These are phyloP conservation scores for Dendrocopos noguchii DNA, from an alignment of 2,113 vertebrate genomes.

Conservation along the genomic window DNA sequence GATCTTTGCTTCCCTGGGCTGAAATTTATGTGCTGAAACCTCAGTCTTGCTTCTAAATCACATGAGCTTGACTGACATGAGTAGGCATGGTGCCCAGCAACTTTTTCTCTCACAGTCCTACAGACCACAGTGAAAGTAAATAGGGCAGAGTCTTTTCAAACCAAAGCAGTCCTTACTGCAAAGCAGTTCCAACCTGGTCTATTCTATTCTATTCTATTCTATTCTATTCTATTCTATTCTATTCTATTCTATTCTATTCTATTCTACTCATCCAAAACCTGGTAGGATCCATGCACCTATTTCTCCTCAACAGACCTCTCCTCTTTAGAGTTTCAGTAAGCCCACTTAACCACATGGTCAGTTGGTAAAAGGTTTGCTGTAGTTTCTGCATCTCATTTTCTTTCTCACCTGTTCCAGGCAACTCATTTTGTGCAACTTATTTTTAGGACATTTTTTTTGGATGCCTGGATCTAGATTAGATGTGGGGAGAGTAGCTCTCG, in stretches of 20 bases:
- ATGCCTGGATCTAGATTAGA: not conserved
- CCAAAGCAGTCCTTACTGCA: not conserved
- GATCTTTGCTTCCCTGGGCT: not conserved
- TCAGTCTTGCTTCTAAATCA: not conserved
- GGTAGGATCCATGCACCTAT: not conserved
- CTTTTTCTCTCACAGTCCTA: not conserved
- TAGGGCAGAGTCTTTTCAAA: not conserved
- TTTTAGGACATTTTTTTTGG: not conserved
- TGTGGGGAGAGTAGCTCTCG: not conserved
- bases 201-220: no score
- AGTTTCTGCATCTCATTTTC: not conserved
- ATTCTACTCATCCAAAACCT: not conserved
- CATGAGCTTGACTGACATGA: rapidly evolving
- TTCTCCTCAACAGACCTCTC: not conserved
- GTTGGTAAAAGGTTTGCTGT: not conserved
- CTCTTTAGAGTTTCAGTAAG: not conserved
- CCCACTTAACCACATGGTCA: not conserved
- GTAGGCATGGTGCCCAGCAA: not conserved
- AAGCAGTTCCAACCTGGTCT: no score
- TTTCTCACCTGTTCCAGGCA: not conserved
- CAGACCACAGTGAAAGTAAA: not conserved
- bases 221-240: no score
- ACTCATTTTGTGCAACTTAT: not conserved
- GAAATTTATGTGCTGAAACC: not conserved
- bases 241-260: no score